A percentile compares a stretch with the other conserved stretches of the same genome.
Evolutionary conservation across 2,113 vertebrate species (phyloP).

Genomic region (Phalacrocorax brasilianus): DNA sequence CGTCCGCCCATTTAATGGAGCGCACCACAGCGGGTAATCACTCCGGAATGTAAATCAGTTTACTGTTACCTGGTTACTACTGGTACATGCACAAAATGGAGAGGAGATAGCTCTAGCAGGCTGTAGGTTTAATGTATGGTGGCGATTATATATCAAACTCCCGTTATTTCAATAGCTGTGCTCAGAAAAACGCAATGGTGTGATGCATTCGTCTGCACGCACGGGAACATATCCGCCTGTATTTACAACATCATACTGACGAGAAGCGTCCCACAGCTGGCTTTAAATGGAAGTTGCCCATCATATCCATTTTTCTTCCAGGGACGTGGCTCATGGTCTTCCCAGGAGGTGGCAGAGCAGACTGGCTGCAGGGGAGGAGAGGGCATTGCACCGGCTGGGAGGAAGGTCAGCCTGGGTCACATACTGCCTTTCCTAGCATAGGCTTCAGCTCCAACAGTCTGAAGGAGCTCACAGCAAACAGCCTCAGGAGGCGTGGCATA

Average conservation of each 20-base stretch:
- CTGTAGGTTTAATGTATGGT: background rate
- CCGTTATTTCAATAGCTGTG: background rate
- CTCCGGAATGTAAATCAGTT: background rate
- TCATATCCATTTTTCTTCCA: background rate
- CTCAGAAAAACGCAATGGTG: background rate
- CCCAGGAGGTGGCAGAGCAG: rapidly evolving
- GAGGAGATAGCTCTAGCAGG: background rate
- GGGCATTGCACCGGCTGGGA: background rate
- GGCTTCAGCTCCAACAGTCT: background rate
- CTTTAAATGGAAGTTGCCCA: background rate
- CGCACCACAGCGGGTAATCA: background rate
- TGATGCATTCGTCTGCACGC: background rate
- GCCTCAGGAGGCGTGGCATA: rapidly evolving
- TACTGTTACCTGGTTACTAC: constrained; percentile 59
- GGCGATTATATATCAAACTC: background rate
- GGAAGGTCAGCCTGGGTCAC: background rate
- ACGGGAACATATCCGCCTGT: background rate
- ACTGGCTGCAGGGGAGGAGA: background rate
- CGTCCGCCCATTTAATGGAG: background rate
- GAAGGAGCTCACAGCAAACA: background rate
- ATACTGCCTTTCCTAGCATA: background rate
- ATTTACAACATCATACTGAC: background rate
- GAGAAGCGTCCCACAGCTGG: background rate
- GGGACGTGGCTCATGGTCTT: background rate
- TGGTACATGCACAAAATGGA: background rate